A percentile compares a stretch with the other conserved stretches of the same genome.
Evolutionary conservation across 2,797 vertebrate genomes (phyloP).

Genomic region (Chelon labrosus): DNA sequence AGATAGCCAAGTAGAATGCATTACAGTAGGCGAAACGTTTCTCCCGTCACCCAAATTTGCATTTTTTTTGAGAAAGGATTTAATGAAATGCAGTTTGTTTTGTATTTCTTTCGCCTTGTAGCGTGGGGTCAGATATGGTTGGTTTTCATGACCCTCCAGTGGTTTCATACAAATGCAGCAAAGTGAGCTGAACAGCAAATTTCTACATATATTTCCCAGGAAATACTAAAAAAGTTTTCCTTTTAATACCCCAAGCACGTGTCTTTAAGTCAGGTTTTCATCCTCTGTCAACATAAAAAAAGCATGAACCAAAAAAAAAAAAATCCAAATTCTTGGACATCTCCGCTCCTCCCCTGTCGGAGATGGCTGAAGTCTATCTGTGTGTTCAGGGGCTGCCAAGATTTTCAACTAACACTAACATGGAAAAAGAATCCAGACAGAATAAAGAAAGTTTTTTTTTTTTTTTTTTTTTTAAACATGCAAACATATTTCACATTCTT

Average conservation of each 20-base stretch:
- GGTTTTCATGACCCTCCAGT: slow-evolving; percentile 46
- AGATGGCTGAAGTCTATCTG: slow-evolving; percentile 51
- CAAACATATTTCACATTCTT: slow-evolving; percentile 84
- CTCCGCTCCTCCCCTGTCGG: slow-evolving; percentile 33
- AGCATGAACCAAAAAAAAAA: slow-evolving; percentile 35
- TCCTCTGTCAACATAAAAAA: slow-evolving; percentile 12
- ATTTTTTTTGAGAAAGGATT: slow-evolving; percentile 28
- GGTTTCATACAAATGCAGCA: slow-evolving; percentile 48
- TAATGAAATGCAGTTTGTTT: slow-evolving; percentile 58
- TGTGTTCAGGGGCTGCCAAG: slow-evolving; percentile 70
- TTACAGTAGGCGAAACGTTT: slow-evolving; percentile 24
- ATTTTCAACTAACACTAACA: slow-evolving; percentile 70
- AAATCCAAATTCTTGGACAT: slow-evolving; percentile 37
- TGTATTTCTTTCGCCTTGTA: slow-evolving; percentile 28
- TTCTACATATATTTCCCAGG: slow-evolving; percentile 19
- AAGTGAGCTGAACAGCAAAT: slow-evolving; percentile 37
- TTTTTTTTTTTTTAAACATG: slow-evolving; percentile 67
- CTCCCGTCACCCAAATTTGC: not conserved
- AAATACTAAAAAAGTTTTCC: slow-evolving; percentile 13
- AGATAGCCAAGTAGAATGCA: slow-evolving; percentile 21
- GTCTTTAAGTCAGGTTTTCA: slow-evolving; percentile 15
- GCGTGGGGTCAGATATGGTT: slow-evolving; percentile 46
- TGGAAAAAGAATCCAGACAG: slow-evolving; percentile 71
- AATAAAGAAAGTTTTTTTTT: slow-evolving; percentile 53
- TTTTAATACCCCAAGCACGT: not conserved